Percentiles rank a stretch among this genome's conserved stretches.
These are phyloP conservation scores for Metalampra italica DNA, from an alignment of 2,888 invertebrate genomes.

Conservation along the genomic window DNA sequence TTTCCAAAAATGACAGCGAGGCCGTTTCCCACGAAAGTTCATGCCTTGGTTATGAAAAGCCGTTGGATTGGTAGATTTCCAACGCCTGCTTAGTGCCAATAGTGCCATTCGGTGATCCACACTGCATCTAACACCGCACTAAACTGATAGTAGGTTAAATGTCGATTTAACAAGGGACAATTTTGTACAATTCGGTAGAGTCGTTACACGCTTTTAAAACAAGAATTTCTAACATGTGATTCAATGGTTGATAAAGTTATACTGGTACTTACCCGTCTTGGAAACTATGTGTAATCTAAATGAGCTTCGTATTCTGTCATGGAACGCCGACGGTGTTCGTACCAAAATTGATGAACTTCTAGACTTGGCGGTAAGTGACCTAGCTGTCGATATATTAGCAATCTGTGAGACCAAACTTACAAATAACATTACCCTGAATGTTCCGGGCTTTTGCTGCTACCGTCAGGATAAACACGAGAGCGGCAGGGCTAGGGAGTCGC, in stretches of 20 bases:
- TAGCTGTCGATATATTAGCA: constrained; percentile 2
- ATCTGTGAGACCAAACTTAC: constrained; percentile 5
- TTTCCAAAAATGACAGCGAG: too few species aligned
- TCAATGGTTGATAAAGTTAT: constrained; percentile 13
- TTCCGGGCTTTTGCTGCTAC: not conserved
- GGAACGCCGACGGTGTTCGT: constrained; percentile 11
- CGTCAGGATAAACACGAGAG: not conserved
- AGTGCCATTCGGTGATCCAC: too few species aligned
- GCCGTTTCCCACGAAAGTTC: too few species aligned
- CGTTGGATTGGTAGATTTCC: too few species aligned
- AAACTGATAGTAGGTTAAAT: too few species aligned
- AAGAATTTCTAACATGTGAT: too few species aligned
- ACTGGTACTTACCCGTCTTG: constrained; percentile 7
- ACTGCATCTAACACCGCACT: too few species aligned
- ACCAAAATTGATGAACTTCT: not conserved
- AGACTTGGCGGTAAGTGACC: constrained; percentile 1
- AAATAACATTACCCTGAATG: not conserved
- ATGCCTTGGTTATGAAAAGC: too few species aligned
- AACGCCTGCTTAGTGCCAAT: too few species aligned
- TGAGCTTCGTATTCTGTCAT: constrained; percentile 4
- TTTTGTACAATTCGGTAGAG: too few species aligned
- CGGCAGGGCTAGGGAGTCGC: constrained; percentile 6
- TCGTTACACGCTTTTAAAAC: too few species aligned
- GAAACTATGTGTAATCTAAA: constrained; percentile 8
- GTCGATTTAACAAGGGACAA: too few species aligned